Evolutionary conservation across 1,140 invertebrate species (phyloP).

Genomic region (Stegodyphus dumicola): DNA sequence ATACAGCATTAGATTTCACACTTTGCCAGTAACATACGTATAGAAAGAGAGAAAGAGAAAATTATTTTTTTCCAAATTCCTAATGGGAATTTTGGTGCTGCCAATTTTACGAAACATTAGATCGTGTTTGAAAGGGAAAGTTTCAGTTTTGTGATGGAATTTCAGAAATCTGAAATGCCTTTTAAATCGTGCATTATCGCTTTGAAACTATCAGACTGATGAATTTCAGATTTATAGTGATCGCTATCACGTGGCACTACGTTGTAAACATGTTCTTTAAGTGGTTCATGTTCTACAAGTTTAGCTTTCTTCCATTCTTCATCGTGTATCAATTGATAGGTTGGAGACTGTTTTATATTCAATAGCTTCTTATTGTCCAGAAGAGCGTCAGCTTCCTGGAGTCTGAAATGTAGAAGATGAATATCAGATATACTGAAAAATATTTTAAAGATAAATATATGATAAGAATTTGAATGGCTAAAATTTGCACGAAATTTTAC

Average conservation of each 20-base stretch:
- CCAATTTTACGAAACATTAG: too few relatives aligned
- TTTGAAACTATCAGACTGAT: constrained; percentile 91
- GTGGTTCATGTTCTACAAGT: constrained; percentile 25
- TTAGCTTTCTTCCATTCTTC: constrained; percentile 61
- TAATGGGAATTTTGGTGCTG: too few relatives aligned
- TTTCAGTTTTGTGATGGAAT: too few relatives aligned
- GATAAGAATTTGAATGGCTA: too few relatives aligned
- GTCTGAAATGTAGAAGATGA: background rate
- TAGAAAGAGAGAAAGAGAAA: too few relatives aligned
- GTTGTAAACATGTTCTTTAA: constrained; percentile 38
- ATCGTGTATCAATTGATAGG: constrained; percentile 62
- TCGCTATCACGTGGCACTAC: constrained; percentile 12
- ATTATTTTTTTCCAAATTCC: too few relatives aligned
- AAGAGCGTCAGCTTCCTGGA: background rate
- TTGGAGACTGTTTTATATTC: constrained; percentile 61
- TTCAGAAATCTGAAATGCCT: constrained; percentile 30
- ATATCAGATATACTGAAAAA: background rate
- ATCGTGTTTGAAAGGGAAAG: too few relatives aligned
- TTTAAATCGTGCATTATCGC: constrained; percentile 87
- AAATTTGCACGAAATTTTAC: too few relatives aligned
- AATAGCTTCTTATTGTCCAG: constrained; percentile 32
- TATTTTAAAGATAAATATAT: too few relatives aligned
- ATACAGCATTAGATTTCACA: too few relatives aligned
- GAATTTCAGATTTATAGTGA: constrained; percentile 72
- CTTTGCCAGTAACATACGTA: too few relatives aligned